Conservation (phyloP, 2,797 vertebrate genomes). For the Trematomus bernacchii region DNA sequence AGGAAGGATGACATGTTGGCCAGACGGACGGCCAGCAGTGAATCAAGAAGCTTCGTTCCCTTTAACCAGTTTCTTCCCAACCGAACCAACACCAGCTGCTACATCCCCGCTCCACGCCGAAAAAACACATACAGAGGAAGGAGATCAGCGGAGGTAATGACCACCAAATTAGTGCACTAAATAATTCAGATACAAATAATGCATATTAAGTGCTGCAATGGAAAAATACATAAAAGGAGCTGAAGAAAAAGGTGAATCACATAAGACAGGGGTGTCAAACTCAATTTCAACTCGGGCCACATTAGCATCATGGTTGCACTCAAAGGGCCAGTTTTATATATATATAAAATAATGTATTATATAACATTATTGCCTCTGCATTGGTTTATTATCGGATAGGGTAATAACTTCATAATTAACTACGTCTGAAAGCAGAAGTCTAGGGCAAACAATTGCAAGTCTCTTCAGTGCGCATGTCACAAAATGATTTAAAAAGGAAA, state of each 20-base stretch:
- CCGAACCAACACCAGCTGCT: slow-evolving; percentile 92
- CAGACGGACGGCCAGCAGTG: slow-evolving; percentile 90
- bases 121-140: slow-evolving; percentile 90
- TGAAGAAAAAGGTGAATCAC: slow-evolving; percentile 15
- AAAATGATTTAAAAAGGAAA: too few relatives aligned
- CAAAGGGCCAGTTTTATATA: too few relatives aligned
- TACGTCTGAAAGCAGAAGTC: too few relatives aligned
- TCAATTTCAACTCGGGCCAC: too few relatives aligned
- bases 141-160: slow-evolving; percentile 89
- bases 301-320: too few relatives aligned
- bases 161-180: background rate
- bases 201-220: background rate
- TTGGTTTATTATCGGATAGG: too few relatives aligned
- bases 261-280: too few relatives aligned
- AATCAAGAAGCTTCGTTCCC: slow-evolving; percentile 91
- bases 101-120: slow-evolving; percentile 90
- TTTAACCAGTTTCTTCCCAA: slow-evolving; percentile 99
- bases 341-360: too few relatives aligned
- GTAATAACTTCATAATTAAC: too few relatives aligned
- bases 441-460: too few relatives aligned
- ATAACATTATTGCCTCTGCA: too few relatives aligned
- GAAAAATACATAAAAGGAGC: background rate
- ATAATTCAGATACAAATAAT: background rate
- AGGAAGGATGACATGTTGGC: slow-evolving; percentile 98
- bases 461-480: too few relatives aligned